These are phyloP conservation scores for Xiphophorus maculatus DNA, from an alignment of 2,113 vertebrate genomes.

Conservation along the genomic window DNA sequence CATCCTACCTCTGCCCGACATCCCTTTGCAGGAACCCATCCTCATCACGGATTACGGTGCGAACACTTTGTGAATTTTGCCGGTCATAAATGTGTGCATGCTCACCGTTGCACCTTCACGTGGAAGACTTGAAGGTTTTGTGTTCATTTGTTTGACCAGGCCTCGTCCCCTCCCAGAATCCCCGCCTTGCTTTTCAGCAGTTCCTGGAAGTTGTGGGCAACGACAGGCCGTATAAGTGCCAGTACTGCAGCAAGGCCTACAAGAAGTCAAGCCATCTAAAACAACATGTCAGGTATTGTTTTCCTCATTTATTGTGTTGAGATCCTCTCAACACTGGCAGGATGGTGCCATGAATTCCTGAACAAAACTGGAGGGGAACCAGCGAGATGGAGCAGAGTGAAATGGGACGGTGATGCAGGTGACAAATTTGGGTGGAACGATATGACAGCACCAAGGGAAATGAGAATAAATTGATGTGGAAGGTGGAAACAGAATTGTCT, in stretches of 20 bases:
- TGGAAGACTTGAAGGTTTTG: background rate
- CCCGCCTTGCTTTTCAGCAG: slow-evolving; percentile 90
- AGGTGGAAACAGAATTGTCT: background rate
- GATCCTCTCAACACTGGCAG: too few relatives aligned
- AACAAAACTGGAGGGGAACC: background rate
- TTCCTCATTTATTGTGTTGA: background rate
- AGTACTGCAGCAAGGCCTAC: slow-evolving; percentile 94
- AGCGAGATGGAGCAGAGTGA: slow-evolving; percentile 2
- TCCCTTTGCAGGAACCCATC: slow-evolving; percentile 97
- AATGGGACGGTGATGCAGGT: background rate
- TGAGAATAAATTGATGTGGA: background rate
- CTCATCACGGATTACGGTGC: slow-evolving; percentile 97
- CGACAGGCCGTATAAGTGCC: slow-evolving; percentile 96
- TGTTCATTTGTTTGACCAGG: slow-evolving; percentile 75
- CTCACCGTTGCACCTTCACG: background rate
- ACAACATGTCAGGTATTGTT: slow-evolving; percentile 92
- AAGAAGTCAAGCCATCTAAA: slow-evolving; percentile 99
- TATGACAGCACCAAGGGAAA: background rate
- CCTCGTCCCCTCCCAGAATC: slow-evolving; percentile 89
- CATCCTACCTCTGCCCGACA: slow-evolving; percentile 87
- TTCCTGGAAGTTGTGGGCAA: slow-evolving; percentile 90
- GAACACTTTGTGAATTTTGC: background rate
- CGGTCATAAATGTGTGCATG: background rate
- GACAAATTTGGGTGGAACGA: slow-evolving; percentile 12
- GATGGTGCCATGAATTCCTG: slow-evolving; percentile 3